Evolutionary conservation across 2,797 vertebrate genomes (phyloP).

Genomic region (Antennarius maculatus): DNA sequence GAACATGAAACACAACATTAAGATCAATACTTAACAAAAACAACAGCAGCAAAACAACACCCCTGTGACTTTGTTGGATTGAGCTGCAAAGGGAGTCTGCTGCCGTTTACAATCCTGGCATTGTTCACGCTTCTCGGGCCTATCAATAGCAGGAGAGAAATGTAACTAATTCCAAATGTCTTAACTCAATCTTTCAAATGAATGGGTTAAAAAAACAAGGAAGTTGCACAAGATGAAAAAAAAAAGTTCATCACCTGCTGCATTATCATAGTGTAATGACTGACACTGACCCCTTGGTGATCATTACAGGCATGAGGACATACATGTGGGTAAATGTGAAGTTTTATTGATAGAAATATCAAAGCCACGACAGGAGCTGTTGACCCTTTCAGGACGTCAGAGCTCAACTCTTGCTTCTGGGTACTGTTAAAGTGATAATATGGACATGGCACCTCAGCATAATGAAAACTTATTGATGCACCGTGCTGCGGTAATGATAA

Average conservation of each 20-base stretch:
- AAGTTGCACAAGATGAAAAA: constrained; percentile 58
- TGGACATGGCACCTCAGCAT: constrained; percentile 77
- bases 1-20: constrained; percentile 69
- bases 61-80: constrained; percentile 66
- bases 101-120: constrained; percentile 40
- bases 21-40: constrained; percentile 80
- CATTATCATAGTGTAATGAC: constrained; percentile 66
- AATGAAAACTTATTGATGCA: constrained; percentile 83
- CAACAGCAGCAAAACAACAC: constrained; percentile 72
- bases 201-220: constrained; percentile 41
- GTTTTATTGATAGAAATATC: constrained; percentile 80
- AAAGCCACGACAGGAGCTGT: constrained; percentile 71
- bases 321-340: constrained; percentile 72
- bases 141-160: constrained; percentile 54
- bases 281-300: constrained; percentile 69
- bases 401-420: constrained; percentile 60
- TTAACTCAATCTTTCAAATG: constrained; percentile 54
- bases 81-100: constrained; percentile 49
- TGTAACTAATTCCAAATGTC: constrained; percentile 52
- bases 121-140: constrained; percentile 47
- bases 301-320: constrained; percentile 71
- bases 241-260: constrained; percentile 63
- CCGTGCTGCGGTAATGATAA: constrained; percentile 73
- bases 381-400: constrained; percentile 71
- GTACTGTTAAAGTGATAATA: constrained; percentile 74